These are phyloP conservation scores for Akabosia matsudoensis DNA, from an alignment of 1,140 invertebrate species.

Conservation along the genomic window DNA sequence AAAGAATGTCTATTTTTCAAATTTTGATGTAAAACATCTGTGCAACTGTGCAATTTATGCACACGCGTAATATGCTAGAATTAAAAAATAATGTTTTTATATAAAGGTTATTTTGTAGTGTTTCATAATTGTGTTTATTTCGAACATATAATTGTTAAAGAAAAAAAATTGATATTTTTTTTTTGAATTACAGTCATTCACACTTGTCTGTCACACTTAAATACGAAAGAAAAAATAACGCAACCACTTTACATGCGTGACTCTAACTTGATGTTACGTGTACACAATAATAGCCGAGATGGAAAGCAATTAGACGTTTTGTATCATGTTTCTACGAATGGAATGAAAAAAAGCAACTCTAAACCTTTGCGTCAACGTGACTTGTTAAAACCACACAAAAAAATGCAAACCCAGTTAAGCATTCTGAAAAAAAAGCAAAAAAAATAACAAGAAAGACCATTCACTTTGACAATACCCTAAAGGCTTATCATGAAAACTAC, in stretches of 20 bases:
- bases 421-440: neutral
- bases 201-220: slow-evolving; percentile 2
- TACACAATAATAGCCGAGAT: neutral
- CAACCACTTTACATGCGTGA: neutral
- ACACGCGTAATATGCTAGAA: too few species aligned
- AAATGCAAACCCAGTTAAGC: neutral
- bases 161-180: too few species aligned
- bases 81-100: too few species aligned
- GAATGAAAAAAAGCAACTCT: neutral
- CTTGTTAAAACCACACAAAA: neutral
- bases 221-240: neutral
- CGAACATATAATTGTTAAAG: neutral
- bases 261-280: neutral
- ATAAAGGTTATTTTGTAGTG: too few species aligned
- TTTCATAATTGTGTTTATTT: slow-evolving; percentile 2
- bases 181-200: neutral
- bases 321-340: neutral
- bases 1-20: neutral
- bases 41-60: too few species aligned
- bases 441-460: neutral
- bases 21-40: neutral
- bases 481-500: neutral
- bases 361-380: neutral
- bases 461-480: too few species aligned
- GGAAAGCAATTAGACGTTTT: neutral